Evolutionary conservation across 1,140 invertebrate genomes (phyloP), one percentile per base, ranked within the genome.

Genomic region (Limonius californicus): DNA sequence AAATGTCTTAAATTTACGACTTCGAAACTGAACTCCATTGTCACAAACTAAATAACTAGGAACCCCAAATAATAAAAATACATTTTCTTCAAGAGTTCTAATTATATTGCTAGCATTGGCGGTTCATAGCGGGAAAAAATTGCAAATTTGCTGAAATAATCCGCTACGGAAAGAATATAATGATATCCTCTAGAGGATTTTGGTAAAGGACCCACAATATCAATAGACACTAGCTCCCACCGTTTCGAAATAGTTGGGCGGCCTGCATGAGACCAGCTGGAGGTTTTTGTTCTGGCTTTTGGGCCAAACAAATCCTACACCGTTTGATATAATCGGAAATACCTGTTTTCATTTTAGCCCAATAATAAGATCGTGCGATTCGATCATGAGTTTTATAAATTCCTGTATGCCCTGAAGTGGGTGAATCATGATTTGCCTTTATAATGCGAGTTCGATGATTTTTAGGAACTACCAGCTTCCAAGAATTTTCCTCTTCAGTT

Each of bases 121-220:
- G 14, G 54, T 45, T 7, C 65, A 18, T 0, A 77, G 30, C 0
- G 73, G 57, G 2, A 15, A 30, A 15, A 64, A 35, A 69, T 23
- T 14, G 23, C 3, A 23, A 42, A 78, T 53, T 77, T 77, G 0
- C 73, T 74, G 54, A 79, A 76, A 20, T 73, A 67, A 58, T 79
- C 78, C 0, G 50, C 20, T 0, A 66, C 54, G 12, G 57, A 60
- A 1, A 63, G 19, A 0, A 66, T 32, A 19, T 59, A 58, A 30
- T 2, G 20, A 23, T 59, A 21, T 1, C 60, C 60, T 21, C 19
- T 20, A n/a, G 0, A 18, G 32, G 3, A 6, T 11, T n/a, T 7
- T 6, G 35, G 8, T 2, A 6, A 39, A 12, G 35, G 35, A 1
- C 11, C 35, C n/a, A 39, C 2, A 6, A 39, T 12, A 39, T 39